phyloP scores from a whole-genome alignment of 2,888 invertebrate genomes.

The Cephus pulcher region DNA sequence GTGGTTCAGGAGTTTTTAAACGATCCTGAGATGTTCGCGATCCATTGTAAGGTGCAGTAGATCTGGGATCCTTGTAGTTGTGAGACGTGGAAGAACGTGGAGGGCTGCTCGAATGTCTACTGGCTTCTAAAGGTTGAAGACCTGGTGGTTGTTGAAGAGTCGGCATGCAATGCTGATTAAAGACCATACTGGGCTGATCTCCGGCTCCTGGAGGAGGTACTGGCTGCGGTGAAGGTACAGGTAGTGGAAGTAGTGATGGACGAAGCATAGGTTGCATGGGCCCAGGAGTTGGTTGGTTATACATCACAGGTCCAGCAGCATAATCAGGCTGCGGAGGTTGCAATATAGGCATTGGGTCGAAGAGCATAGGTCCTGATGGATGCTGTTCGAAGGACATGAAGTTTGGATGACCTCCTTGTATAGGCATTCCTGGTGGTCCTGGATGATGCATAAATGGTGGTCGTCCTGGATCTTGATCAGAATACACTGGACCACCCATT shows the following conservation, averaged over 20 bases:
- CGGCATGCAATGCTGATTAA: slow-evolving; percentile 20
- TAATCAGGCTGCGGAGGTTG: slow-evolving; percentile 42
- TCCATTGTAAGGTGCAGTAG: slow-evolving; percentile 38
- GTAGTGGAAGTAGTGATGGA: slow-evolving; percentile 27
- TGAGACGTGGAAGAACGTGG: slow-evolving; percentile 18
- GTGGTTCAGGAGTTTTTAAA: slow-evolving; percentile 62
- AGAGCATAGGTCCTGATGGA: slow-evolving; percentile 43
- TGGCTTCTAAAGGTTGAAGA: slow-evolving; percentile 4
- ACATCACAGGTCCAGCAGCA: slow-evolving; percentile 47
- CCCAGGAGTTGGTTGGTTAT: slow-evolving; percentile 44
- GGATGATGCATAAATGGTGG: slow-evolving; percentile 25
- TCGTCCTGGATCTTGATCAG: slow-evolving; percentile 12
- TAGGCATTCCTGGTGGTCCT: slow-evolving; percentile 31
- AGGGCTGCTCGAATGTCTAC: slow-evolving; percentile 9
- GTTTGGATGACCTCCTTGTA: slow-evolving; percentile 25
- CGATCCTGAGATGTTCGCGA: slow-evolving; percentile 44
- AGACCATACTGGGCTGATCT: slow-evolving; percentile 19
- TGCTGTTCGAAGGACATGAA: slow-evolving; percentile 49
- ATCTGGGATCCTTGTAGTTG: slow-evolving; percentile 29
- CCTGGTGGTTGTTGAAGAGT: neutral
- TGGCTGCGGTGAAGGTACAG: slow-evolving; percentile 34
- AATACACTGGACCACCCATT: slow-evolving; percentile 17
- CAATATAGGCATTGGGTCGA: slow-evolving; percentile 41
- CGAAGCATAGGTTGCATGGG: slow-evolving; percentile 27
- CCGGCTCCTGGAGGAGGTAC: slow-evolving; percentile 40